phyloP scores from a whole-genome alignment of 2,113 vertebrate genomes.

The Chiloscyllium plagiosum region DNA sequence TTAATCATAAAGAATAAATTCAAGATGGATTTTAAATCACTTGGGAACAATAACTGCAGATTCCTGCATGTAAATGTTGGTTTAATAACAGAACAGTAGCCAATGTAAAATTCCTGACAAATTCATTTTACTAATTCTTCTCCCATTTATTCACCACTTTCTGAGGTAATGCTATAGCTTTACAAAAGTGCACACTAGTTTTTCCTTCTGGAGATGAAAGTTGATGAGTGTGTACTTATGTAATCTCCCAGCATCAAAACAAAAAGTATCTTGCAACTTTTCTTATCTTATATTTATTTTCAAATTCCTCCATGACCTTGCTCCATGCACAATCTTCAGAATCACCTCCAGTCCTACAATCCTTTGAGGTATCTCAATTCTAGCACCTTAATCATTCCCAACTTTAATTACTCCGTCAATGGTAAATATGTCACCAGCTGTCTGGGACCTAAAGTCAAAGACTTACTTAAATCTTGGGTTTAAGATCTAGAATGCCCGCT shows the following conservation, averaged over 20 bases:
- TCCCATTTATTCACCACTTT: not conserved
- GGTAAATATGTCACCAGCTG: no score
- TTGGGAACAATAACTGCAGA: not conserved
- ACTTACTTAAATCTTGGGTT: no score
- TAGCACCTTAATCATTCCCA: no score
- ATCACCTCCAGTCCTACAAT: not conserved
- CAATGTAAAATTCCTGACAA: not conserved
- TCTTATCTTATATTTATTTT: not conserved
- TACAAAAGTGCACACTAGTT: not conserved
- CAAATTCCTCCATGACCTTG: not conserved
- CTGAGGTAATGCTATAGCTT: not conserved
- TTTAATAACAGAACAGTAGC: not conserved
- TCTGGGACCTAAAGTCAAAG: no score
- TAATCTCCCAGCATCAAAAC: not conserved
- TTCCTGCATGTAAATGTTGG: not conserved
- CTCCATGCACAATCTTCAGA: not conserved
- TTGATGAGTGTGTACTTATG: not conserved
- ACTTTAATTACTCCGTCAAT: no score
- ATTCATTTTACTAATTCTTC: not conserved
- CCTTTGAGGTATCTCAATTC: not conserved
- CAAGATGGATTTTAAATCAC: not conserved
- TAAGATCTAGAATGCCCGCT: no score
- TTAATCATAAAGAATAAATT: constrained; percentile 12
- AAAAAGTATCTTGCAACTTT: not conserved
- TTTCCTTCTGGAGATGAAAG: not conserved